These are phyloP conservation scores for Globicephala melas DNA, from an alignment of 2,113 vertebrate species.

Conservation along the genomic window DNA sequence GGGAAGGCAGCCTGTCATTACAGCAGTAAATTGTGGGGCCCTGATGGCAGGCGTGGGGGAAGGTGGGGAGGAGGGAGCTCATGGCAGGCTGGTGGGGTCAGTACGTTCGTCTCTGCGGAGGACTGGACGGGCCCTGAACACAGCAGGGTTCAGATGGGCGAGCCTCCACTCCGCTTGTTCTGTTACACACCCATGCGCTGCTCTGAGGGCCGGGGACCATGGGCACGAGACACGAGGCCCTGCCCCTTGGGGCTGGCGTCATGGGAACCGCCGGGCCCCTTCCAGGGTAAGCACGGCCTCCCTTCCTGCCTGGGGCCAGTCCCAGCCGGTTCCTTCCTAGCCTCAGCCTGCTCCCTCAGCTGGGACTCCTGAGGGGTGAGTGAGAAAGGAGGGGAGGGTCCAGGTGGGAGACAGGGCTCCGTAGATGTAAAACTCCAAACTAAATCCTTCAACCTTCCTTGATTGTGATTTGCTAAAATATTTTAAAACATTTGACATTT, in stretches of 20 bases:
- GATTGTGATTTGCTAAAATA: neutral
- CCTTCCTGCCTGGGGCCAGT: neutral
- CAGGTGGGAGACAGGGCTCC: neutral
- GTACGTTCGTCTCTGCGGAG: rapidly evolving
- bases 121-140: neutral
- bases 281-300: neutral
- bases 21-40: neutral
- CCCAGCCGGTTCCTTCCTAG: neutral
- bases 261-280: neutral
- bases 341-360: neutral
- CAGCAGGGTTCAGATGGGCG: neutral
- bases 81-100: neutral
- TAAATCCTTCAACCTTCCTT: neutral
- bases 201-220: neutral
- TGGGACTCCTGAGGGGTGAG: neutral
- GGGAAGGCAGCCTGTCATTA: neutral
- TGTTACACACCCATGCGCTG: rapidly evolving
- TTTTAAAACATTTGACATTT: neutral
- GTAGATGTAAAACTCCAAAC: neutral
- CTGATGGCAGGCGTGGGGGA: neutral
- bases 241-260: neutral
- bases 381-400: neutral
- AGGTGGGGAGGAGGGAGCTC: neutral
- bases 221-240: neutral
- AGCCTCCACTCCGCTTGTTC: neutral